A percentile compares a stretch with the other conserved stretches of the same genome.
Conservation (phyloP, 2,113 vertebrate species). For the Numenius arquata region DNA sequence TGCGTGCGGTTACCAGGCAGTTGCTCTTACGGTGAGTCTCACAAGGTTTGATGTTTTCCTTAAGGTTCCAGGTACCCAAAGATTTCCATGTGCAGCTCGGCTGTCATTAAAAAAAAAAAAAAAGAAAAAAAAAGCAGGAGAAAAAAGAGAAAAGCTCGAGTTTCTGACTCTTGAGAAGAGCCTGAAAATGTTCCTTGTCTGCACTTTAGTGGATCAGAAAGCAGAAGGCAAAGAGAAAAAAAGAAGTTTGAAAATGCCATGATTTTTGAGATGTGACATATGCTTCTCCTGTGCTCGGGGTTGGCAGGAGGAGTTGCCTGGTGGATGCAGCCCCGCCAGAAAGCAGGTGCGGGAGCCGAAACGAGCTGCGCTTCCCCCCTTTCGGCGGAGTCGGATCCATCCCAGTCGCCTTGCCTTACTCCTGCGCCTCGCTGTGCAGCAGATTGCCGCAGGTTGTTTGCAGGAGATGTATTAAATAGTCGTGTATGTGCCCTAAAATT, state of each 20-base stretch:
- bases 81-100: background rate
- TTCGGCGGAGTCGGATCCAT: background rate
- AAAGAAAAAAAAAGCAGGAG: background rate
- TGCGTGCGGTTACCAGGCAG: background rate
- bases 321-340: conserved; percentile 38
- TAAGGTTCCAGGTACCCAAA: conserved; percentile 31
- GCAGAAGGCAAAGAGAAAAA: conserved; percentile 66
- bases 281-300: conserved; percentile 42
- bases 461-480: background rate
- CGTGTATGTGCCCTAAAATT: background rate
- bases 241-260: conserved; percentile 53
- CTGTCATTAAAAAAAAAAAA: background rate
- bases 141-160: background rate
- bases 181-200: conserved; percentile 38
- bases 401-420: background rate
- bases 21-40: background rate
- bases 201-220: conserved; percentile 41
- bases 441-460: conserved; percentile 18
- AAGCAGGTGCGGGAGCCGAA: conserved; percentile 46
- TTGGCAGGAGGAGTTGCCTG: conserved; percentile 45
- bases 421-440: background rate
- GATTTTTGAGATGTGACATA: conserved; percentile 62
- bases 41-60: conserved; percentile 7
- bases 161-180: conserved; percentile 43
- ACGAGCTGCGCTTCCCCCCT: background rate